phyloP scores from a whole-genome alignment of 1,140 invertebrate genomes.

The Anoplophora glabripennis region DNA sequence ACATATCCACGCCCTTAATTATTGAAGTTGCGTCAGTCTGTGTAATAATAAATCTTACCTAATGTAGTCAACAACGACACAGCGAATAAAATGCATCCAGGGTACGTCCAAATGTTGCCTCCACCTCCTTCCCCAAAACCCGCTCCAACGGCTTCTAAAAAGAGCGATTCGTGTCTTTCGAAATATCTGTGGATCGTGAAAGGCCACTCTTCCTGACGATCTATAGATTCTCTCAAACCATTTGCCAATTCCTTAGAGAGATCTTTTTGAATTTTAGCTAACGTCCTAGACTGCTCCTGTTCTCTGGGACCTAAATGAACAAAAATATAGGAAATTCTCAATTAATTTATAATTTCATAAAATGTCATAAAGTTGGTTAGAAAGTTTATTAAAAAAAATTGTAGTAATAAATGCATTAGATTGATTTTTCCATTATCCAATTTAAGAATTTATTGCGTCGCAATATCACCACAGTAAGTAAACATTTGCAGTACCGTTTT shows the following conservation, averaged over 20 bases:
- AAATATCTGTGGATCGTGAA: slow-evolving; percentile 55
- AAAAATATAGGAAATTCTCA: no score
- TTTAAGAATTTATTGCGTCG: no score
- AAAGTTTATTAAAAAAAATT: no score
- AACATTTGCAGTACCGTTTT: no score
- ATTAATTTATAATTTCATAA: no score
- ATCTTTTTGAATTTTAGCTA: slow-evolving; percentile 53
- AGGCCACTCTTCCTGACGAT: slow-evolving; percentile 52
- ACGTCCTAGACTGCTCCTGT: slow-evolving; percentile 50
- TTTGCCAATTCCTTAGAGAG: slow-evolving; percentile 54
- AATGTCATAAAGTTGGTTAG: no score
- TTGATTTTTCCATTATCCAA: no score
- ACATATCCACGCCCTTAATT: no score
- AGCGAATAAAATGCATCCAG: slow-evolving; percentile 60
- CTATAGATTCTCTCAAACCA: slow-evolving; percentile 52
- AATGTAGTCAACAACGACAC: slow-evolving; percentile 61
- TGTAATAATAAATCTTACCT: slow-evolving; percentile 50
- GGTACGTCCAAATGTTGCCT: slow-evolving; percentile 60
- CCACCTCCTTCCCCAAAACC: slow-evolving; percentile 56
- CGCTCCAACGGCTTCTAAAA: slow-evolving; percentile 54
- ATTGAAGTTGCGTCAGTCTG: no score
- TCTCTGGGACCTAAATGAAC: slow-evolving; percentile 53
- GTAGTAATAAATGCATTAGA: no score
- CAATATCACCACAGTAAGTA: no score
- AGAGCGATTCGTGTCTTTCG: slow-evolving; percentile 52